These are phyloP conservation scores for Dynastes grantii DNA, from an alignment of 2,888 invertebrate genomes.

Conservation along the genomic window DNA sequence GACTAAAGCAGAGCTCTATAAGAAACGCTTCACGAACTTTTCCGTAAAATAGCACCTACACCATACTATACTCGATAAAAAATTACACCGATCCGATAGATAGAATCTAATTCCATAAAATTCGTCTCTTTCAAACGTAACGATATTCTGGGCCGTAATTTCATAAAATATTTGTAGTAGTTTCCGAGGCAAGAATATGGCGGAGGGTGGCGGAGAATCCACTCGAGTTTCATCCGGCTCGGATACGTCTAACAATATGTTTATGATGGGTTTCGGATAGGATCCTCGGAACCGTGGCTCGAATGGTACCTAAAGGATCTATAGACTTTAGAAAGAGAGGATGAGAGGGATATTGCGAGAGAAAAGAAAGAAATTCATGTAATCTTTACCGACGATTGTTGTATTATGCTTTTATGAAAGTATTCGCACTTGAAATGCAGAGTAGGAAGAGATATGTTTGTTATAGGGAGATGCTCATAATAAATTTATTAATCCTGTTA, in stretches of 20 bases:
- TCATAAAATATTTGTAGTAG: conserved; percentile 40
- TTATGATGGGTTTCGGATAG: conserved; percentile 41
- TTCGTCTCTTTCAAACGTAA: conserved; percentile 26
- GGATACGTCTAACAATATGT: conserved; percentile 35
- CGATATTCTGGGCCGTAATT: conserved; percentile 32
- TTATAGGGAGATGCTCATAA: no score
- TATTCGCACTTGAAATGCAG: no score
- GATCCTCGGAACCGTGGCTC: conserved; percentile 13
- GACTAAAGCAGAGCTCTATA: no score
- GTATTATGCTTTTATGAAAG: no score
- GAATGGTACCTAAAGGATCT: conserved; percentile 26
- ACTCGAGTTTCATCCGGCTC: conserved; percentile 35
- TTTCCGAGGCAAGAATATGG: conserved; percentile 2
- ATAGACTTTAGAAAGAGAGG: conserved; percentile 7
- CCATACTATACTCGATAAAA: conserved; percentile 26
- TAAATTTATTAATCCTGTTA: no score
- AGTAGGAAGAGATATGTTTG: no score
- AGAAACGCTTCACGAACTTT: not conserved
- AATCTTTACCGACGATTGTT: conserved; percentile 16
- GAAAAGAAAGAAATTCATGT: not conserved
- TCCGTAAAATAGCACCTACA: not conserved
- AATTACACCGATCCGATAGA: conserved; percentile 41
- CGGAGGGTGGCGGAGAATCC: conserved; percentile 6
- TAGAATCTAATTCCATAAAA: conserved; percentile 42
- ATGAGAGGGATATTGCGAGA: not conserved